These are phyloP conservation scores for Lordiphosa fenestrarum DNA, from an alignment of 2,888 invertebrate species.

Conservation along the genomic window DNA sequence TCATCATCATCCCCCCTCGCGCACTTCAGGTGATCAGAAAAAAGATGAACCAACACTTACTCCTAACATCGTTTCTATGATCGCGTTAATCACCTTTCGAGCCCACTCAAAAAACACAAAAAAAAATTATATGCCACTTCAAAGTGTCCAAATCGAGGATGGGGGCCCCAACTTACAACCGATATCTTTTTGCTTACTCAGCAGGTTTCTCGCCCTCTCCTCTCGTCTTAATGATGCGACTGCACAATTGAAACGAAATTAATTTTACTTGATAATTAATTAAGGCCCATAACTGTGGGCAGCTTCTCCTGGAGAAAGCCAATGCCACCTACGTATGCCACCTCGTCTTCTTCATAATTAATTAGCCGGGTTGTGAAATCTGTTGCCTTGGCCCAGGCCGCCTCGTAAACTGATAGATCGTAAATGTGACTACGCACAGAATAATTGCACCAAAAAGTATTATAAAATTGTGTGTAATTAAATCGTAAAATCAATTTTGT, in stretches of 20 bases:
- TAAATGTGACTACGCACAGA: conserved; percentile 54
- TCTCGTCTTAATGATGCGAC: conserved; percentile 68
- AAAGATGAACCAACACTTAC: conserved; percentile 60
- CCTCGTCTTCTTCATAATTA: conserved; percentile 32
- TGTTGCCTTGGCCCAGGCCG: conserved; percentile 31
- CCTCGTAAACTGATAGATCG: conserved; percentile 48
- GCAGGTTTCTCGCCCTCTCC: conserved; percentile 57
- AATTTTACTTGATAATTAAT: conserved; percentile 72
- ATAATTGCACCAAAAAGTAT: conserved; percentile 55
- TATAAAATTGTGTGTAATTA: conserved; percentile 61
- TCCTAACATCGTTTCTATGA: conserved; percentile 67
- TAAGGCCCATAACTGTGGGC: conserved; percentile 57
- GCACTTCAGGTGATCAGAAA: conserved; percentile 62
- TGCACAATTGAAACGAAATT: conserved; percentile 75
- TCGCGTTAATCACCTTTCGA: conserved; percentile 77
- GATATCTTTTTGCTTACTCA: conserved; percentile 67
- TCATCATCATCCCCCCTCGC: conserved; percentile 25
- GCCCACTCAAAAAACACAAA: conserved; percentile 57
- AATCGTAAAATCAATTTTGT: conserved; percentile 58
- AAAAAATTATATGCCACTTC: conserved; percentile 60
- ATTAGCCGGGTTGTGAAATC: conserved; percentile 65
- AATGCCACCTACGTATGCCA: conserved; percentile 46
- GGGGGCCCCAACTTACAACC: conserved; percentile 46
- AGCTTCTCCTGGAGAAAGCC: conserved; percentile 57
- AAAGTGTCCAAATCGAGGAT: conserved; percentile 43